A percentile compares a stretch with the other conserved stretches of the same genome.
phyloP scores from a whole-genome alignment of 2,797 vertebrate species.

The Cyclura pinguis region DNA sequence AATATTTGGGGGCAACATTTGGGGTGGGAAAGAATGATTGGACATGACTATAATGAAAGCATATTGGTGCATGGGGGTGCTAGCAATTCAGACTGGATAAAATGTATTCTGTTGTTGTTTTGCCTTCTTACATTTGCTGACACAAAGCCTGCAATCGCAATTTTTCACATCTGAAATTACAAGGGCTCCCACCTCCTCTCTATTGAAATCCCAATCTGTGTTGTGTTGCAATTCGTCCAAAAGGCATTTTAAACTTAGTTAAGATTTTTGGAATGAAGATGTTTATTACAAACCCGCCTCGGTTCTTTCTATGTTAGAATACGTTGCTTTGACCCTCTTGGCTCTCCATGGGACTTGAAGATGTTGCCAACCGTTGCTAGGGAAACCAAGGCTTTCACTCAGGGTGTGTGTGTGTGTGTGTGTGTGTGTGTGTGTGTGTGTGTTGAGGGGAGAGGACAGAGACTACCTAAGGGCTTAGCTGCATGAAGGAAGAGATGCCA shows the following conservation, averaged over 20 bases:
- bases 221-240: not conserved
- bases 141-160: not conserved
- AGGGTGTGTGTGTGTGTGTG: too few species aligned
- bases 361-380: not conserved
- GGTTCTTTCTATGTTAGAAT: slow-evolving; percentile 7
- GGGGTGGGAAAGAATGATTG: not conserved
- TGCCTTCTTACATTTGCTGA: not conserved
- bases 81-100: not conserved
- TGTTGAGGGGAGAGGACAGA: too few species aligned
- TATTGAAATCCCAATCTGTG: not conserved
- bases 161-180: not conserved
- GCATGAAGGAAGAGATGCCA: not conserved
- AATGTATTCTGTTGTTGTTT: not conserved
- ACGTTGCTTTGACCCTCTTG: not conserved
- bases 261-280: slow-evolving; percentile 18
- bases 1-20: too few species aligned
- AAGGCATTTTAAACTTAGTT: slow-evolving; percentile 4
- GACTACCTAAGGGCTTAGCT: not conserved
- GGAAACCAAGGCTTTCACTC: not conserved
- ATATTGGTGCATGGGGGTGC: not conserved
- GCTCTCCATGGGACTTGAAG: slow-evolving; percentile 10
- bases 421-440: not conserved
- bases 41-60: not conserved
- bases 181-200: not conserved
- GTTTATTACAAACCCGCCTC: slow-evolving; percentile 2